phyloP scores from a whole-genome alignment of 2,113 vertebrate species.

The Psittacula cyanocephala region DNA sequence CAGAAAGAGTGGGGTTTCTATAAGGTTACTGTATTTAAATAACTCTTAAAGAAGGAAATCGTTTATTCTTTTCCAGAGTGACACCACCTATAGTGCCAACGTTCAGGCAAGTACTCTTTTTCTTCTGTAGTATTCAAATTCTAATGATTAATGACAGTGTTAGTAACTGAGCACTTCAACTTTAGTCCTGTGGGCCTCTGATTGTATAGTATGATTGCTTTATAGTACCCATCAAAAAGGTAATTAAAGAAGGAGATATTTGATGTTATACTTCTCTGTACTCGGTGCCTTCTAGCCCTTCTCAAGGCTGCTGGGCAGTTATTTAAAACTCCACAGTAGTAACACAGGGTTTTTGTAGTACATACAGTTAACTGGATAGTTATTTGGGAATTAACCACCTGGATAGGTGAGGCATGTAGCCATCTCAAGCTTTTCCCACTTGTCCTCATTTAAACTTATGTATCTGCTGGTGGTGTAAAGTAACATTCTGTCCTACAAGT shows the following conservation, averaged over 20 bases:
- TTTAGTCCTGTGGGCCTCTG: background rate
- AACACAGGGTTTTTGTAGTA: background rate
- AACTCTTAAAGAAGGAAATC: background rate
- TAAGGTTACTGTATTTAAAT: background rate
- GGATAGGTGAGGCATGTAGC: background rate
- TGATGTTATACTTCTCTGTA: background rate
- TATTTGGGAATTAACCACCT: background rate
- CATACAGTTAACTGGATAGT: background rate
- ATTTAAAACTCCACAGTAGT: background rate
- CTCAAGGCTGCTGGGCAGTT: background rate
- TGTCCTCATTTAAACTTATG: background rate
- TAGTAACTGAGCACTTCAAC: background rate
- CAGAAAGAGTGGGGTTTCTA: background rate
- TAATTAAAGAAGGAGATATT: background rate
- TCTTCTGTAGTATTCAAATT: background rate
- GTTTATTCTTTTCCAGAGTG: conserved; percentile 36
- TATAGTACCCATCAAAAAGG: background rate
- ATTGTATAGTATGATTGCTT: background rate
- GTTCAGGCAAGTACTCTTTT: background rate
- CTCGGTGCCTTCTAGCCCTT: background rate
- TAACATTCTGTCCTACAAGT: background rate
- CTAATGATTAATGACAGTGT: background rate
- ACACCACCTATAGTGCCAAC: conserved; percentile 17
- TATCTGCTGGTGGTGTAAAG: background rate
- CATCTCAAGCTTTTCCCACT: background rate